Conservation (phyloP, 1,140 invertebrate species). For the Caenorhabditis brenneri region DNA sequence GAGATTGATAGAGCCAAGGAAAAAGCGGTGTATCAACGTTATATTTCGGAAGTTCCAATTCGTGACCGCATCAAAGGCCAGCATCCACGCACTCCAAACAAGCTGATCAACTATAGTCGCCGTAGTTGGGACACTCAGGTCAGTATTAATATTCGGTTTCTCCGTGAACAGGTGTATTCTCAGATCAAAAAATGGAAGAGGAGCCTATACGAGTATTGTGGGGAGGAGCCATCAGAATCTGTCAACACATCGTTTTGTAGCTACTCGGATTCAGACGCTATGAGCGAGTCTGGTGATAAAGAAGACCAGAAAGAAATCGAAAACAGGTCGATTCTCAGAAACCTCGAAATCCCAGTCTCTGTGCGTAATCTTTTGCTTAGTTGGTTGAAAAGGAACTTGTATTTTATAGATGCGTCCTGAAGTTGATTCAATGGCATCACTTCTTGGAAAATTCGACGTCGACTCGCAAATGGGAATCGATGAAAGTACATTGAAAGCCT, state of each 20-base stretch:
- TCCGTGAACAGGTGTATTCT: not conserved
- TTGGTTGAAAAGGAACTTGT: not conserved
- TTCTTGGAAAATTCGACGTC: slow-evolving; percentile 61
- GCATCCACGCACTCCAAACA: slow-evolving; percentile 73
- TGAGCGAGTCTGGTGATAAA: slow-evolving; percentile 30
- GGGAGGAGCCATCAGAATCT: slow-evolving; percentile 56
- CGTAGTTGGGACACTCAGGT: slow-evolving; percentile 71
- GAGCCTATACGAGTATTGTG: slow-evolving; percentile 57
- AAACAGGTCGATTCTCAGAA: not conserved
- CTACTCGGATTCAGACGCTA: slow-evolving; percentile 33
- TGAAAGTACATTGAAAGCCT: slow-evolving; percentile 62
- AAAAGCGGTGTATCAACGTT: slow-evolving; percentile 57
- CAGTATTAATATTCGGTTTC: not conserved
- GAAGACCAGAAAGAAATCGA: slow-evolving; percentile 15
- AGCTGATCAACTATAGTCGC: slow-evolving; percentile 71
- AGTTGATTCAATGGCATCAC: slow-evolving; percentile 60
- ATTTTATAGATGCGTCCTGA: slow-evolving; percentile 45
- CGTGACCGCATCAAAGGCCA: slow-evolving; percentile 48
- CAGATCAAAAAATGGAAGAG: slow-evolving; percentile 67
- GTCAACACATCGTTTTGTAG: slow-evolving; percentile 43
- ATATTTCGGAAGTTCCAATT: slow-evolving; percentile 49
- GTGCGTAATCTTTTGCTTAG: not conserved
- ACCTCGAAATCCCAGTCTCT: not conserved
- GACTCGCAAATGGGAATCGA: slow-evolving; percentile 55
- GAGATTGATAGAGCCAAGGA: slow-evolving; percentile 62